Evolutionary conservation across 2,888 invertebrate species (phyloP).

Genomic region (Sinelater perroti): DNA sequence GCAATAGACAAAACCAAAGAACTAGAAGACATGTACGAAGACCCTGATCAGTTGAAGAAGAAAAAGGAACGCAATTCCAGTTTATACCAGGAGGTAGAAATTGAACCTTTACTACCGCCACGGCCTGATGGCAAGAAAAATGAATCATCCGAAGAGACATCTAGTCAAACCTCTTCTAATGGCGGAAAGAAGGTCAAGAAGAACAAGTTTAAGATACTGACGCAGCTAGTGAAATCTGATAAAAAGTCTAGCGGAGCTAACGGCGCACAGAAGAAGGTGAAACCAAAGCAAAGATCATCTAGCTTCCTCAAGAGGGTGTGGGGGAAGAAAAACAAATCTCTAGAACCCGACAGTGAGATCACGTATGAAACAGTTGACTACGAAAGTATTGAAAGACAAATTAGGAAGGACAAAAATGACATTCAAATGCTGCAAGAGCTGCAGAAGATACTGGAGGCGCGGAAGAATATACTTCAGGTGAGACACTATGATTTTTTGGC

Average conservation of each 20-base stretch:
- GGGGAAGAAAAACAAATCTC: constrained; percentile 42
- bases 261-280: constrained; percentile 25
- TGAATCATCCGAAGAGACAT: constrained; percentile 30
- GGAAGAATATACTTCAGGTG: constrained; percentile 48
- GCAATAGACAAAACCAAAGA: constrained; percentile 22
- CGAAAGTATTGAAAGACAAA: constrained; percentile 26
- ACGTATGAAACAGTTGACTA: constrained; percentile 47
- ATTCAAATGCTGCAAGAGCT: constrained; percentile 50
- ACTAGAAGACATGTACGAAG: constrained; percentile 29
- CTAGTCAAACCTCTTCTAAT: constrained; percentile 20
- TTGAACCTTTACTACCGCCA: constrained; percentile 36
- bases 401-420: constrained; percentile 39
- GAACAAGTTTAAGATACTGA: constrained; percentile 13
- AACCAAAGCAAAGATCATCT: constrained; percentile 43
- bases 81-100: background rate
- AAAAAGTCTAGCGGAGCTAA: constrained; percentile 23
- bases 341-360: constrained; percentile 41
- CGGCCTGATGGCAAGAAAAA: constrained; percentile 34
- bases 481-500: constrained; percentile 28
- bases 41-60: constrained; percentile 27
- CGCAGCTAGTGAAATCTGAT: constrained; percentile 15
- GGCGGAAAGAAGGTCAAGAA: constrained; percentile 17
- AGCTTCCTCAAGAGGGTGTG: constrained; percentile 50
- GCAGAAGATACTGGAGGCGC: constrained; percentile 50
- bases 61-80: background rate